These are phyloP conservation scores for Cairina moschata DNA, from an alignment of 2,113 vertebrate genomes.

Conservation along the genomic window DNA sequence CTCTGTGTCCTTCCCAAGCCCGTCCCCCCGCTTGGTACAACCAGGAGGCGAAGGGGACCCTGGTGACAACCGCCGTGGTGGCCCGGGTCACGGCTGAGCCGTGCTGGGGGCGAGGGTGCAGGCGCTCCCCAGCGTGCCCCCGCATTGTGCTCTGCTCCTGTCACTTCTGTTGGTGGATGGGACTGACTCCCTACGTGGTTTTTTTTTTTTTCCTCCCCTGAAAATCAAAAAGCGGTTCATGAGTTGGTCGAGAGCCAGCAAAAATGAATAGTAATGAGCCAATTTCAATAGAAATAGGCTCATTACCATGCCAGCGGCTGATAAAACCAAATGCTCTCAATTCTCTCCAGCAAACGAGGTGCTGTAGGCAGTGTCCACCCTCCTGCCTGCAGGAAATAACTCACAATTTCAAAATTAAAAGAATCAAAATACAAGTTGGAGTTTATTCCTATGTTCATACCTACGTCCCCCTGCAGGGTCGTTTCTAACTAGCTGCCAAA, in stretches of 20 bases:
- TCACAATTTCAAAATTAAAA: slow-evolving; percentile 74
- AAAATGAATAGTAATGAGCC: slow-evolving; percentile 82
- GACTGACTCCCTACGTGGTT: slow-evolving; percentile 49
- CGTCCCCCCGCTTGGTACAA: not conserved
- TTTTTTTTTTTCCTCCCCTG: not conserved
- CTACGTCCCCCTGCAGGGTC: slow-evolving; percentile 43
- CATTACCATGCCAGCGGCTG: slow-evolving; percentile 79
- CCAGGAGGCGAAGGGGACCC: not conserved
- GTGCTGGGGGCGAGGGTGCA: fast-evolving
- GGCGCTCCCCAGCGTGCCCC: fast-evolving
- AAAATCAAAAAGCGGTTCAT: slow-evolving; percentile 77
- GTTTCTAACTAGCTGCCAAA: slow-evolving; percentile 62
- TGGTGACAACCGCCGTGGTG: fast-evolving
- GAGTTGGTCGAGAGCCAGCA: slow-evolving; percentile 78
- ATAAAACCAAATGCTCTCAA: slow-evolving; percentile 82
- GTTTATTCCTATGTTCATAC: slow-evolving; percentile 61
- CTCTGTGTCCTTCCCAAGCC: not conserved
- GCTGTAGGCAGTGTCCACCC: slow-evolving; percentile 74
- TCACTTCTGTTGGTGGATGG: not conserved
- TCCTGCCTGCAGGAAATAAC: slow-evolving; percentile 73
- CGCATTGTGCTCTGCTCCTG: not conserved
- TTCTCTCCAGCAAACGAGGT: slow-evolving; percentile 76
- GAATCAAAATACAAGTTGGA: slow-evolving; percentile 71
- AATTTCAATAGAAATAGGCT: slow-evolving; percentile 82
- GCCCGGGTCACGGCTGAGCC: not conserved